Conservation (phyloP, 2,888 invertebrate species). For the Drosophila aldrichi region DNA sequence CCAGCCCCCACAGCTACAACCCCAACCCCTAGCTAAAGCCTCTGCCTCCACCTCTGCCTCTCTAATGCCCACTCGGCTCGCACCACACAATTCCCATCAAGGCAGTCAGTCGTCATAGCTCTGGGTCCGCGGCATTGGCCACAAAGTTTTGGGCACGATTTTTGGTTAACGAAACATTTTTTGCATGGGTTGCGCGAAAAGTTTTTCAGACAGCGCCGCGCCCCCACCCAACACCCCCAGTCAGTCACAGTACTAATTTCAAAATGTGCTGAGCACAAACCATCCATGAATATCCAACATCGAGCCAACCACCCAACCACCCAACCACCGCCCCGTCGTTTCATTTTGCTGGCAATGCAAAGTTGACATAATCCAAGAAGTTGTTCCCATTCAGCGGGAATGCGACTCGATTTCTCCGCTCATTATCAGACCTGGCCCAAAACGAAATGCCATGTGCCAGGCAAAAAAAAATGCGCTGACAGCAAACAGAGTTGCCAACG, state of each 20-base stretch:
- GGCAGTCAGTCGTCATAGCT: slow-evolving; percentile 39
- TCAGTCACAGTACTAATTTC: slow-evolving; percentile 44
- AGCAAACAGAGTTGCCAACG: slow-evolving; percentile 35
- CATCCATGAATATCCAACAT: slow-evolving; percentile 16
- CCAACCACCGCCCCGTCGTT: too few species aligned
- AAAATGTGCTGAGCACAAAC: slow-evolving; percentile 60
- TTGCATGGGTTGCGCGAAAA: slow-evolving; percentile 60
- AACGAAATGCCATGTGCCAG: slow-evolving; percentile 19
- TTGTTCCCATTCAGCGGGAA: slow-evolving; percentile 22
- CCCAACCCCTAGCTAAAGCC: background rate
- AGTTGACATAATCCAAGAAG: slow-evolving; percentile 49
- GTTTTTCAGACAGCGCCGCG: slow-evolving; percentile 23
- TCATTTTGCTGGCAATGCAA: slow-evolving; percentile 39
- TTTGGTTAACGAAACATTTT: slow-evolving; percentile 75
- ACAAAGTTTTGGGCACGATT: slow-evolving; percentile 80
- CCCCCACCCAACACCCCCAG: background rate
- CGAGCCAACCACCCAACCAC: background rate
- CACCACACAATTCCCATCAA: slow-evolving; percentile 7
- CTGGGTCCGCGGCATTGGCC: slow-evolving; percentile 55
- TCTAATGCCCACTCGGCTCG: background rate
- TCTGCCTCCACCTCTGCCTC: background rate
- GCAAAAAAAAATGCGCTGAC: slow-evolving; percentile 20
- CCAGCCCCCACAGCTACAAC: background rate
- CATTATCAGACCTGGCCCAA: slow-evolving; percentile 42
- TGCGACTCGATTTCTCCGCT: slow-evolving; percentile 17